Evolutionary conservation across 2,113 vertebrate species (phyloP), one percentile per base, ranked within the genome.

Genomic region (Puntigrus tetrazona): DNA sequence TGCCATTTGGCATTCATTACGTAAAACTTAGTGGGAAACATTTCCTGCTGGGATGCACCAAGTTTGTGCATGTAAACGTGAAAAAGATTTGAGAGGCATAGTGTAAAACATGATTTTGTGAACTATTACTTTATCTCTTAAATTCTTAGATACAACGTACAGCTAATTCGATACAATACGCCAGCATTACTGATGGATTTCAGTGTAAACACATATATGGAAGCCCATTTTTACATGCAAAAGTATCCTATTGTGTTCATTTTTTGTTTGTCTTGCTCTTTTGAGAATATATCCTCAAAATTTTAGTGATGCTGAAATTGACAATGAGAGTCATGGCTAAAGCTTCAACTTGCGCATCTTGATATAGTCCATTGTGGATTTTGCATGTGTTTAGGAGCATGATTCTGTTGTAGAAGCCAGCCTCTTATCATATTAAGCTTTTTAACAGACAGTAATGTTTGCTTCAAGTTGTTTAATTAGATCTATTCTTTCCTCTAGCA

Each of bases 311-410:
- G n/a, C 47, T 52, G 2, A 81, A 55, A n/a, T 31, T 36, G 41
- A 74, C 41, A 27, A 41, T 70, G 67, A 74, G 25, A 20, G 70
- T 1, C 36, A 55, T 36, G 38, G 14, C 29, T 55, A 50, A 82
- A 52, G 11, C 65, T 69, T 82, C 43, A 81, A 6, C 61, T 45
- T 81, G 18, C 31, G 13, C 61, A 38, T 63, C 45, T 73, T 73
- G 47, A 73, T 7, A 7, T 38, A 38, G 43, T 70, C 18, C 31
- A 29, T 57, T 7, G 11, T 47, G 16, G 47, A 27, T 73, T 69
- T 69, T 29, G 78, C 29, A 57, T 63, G 61, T 43, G 78, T 67
- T 81, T 81, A 13, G 27, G 63, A 50, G 69, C 29, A 69, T 80
- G 63, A 27, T 41, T 4, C 34, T 38, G 13, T 65, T 82, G 81